Evolutionary conservation across 2,888 invertebrate species (phyloP), one percentile per base, ranked within the genome.

Genomic region (Cephus spinipes): DNA sequence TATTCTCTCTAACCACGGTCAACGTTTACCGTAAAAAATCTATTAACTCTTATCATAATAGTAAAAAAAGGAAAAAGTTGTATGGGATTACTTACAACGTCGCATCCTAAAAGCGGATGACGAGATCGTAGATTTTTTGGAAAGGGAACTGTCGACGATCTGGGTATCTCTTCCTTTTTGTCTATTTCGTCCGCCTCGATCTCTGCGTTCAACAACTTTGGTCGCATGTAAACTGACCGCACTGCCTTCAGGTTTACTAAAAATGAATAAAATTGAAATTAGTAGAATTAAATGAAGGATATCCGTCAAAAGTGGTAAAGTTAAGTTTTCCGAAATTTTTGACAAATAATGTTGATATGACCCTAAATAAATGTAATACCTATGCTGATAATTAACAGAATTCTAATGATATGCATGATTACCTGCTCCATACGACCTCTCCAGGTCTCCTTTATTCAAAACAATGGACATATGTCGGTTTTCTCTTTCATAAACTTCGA

Each of bases 381-480:
- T 40, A 40, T 15, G 40, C 15, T 15, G 15, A 15, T 40, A 40
- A 40, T 40, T 40, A 40, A 23, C 40, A 40, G 15, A 40, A 23
- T 40, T 40, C 15, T 40, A 40, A 15, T 40, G 40, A 40, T 40
- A 15, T 40, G 40, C 1, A 40, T 4, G 9, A 55, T 55, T 80
- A 87, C 87, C 83, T 78, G 79, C 77, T 77, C 83, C 82, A 23
- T 83, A 87, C 1, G 78, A 77, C 31, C 79, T 76, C 30, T 75
- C 78, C 68, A 73, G 68, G 74, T 81, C 77, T n/a, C 76, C 81
- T n/a, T 69, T 80, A 23, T 74, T 78, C 35, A 87, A 77, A 68
- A 87, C 77, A 11, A 83, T 85, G 30, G 86, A 81, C 11, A 83
- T 33, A 0, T 75, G 68, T 73, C 81, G 73, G 9, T 69, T 68